Conservation (phyloP, 2,888 invertebrate species). For the Tortricodes alternella region DNA sequence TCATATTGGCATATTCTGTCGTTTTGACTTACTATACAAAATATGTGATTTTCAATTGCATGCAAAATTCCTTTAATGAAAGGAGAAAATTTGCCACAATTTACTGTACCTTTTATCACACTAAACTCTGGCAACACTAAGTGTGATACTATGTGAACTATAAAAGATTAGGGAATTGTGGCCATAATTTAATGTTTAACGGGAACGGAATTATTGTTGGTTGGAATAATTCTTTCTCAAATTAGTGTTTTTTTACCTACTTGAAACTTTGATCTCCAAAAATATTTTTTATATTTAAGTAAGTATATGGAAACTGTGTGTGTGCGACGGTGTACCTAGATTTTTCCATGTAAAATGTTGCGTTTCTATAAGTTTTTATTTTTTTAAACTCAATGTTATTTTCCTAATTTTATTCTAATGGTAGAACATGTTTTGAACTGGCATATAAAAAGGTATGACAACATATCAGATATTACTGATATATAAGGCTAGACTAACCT, state of each 20-base stretch:
- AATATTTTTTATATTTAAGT: no score
- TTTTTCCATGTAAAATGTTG: no score
- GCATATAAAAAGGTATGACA: slow-evolving; percentile 48
- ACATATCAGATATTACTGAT: slow-evolving; percentile 52
- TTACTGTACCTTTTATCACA: neutral
- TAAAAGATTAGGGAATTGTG: neutral
- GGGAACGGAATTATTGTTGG: slow-evolving; percentile 47
- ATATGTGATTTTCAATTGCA: neutral
- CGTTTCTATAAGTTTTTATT: neutral
- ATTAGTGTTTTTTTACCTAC: neutral
- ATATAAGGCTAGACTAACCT: slow-evolving; percentile 37
- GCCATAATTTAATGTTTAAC: slow-evolving; percentile 13
- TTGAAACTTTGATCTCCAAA: no score
- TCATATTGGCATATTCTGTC: neutral
- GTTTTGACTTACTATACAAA: neutral
- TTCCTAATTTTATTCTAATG: no score
- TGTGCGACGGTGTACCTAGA: no score
- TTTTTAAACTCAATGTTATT: no score
- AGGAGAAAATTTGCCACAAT: neutral
- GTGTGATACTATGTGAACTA: neutral
- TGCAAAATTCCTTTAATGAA: neutral
- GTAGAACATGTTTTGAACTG: slow-evolving; percentile 38
- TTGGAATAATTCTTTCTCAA: slow-evolving; percentile 53
- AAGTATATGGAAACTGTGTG: no score
- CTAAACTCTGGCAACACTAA: no score